Conservation (phyloP, 1,140 invertebrate species). For the Drosophila murphyi region DNA sequence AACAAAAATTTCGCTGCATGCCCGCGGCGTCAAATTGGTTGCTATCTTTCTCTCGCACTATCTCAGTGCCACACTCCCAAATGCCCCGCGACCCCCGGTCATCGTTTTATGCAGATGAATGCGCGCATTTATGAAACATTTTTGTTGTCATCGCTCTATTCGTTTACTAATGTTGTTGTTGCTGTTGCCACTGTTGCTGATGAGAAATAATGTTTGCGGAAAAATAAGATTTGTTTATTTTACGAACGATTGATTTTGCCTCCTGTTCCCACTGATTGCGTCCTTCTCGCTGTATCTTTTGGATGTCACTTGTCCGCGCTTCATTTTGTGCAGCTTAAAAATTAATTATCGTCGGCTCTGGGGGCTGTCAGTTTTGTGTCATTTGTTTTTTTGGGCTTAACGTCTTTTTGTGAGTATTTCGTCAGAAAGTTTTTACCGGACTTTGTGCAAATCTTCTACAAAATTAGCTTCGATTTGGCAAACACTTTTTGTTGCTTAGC, state of each 20-base stretch:
- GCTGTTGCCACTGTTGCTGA: constrained; percentile 52
- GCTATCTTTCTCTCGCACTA: not conserved
- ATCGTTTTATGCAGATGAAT: constrained; percentile 79
- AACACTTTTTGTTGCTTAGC: constrained; percentile 20
- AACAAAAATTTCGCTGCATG: constrained; percentile 28
- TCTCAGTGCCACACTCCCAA: not conserved
- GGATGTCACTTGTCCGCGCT: constrained; percentile 58
- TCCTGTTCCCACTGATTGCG: constrained; percentile 8
- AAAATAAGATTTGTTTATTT: constrained; percentile 84
- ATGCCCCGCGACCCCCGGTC: not conserved
- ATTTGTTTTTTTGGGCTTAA: constrained; percentile 67
- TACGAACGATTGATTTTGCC: constrained; percentile 78
- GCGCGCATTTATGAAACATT: constrained; percentile 80
- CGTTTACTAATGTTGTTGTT: constrained; percentile 53
- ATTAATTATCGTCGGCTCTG: constrained; percentile 77
- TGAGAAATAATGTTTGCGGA: constrained; percentile 82
- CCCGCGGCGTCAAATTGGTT: constrained; percentile 14
- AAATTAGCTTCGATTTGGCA: constrained; percentile 64
- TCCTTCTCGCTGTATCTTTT: constrained; percentile 1
- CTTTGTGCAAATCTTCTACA: constrained; percentile 48
- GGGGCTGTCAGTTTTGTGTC: constrained; percentile 61
- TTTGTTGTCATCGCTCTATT: constrained; percentile 69
- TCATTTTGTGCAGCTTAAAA: constrained; percentile 82
- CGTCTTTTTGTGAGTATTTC: constrained; percentile 64
- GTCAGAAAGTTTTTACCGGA: constrained; percentile 65